These are phyloP conservation scores for Rhyacophila evoluta DNA, from an alignment of 2,888 invertebrate species.

Conservation along the genomic window DNA sequence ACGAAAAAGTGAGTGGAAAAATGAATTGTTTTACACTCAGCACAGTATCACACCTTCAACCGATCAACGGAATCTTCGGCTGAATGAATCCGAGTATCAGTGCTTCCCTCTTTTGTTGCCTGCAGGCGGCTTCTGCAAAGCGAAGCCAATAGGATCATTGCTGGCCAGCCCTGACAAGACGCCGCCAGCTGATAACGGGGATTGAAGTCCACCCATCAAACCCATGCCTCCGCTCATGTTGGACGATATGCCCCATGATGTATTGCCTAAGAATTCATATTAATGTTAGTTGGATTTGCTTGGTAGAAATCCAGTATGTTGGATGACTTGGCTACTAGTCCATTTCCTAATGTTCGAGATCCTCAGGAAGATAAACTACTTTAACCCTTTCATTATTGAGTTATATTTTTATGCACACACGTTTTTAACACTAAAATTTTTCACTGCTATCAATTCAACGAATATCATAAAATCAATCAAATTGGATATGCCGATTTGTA, in stretches of 20 bases:
- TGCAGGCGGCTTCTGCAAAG: slow-evolving; percentile 78
- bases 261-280: too few relatives aligned
- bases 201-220: background rate
- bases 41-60: background rate
- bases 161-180: slow-evolving; percentile 56
- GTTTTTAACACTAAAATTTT: too few relatives aligned
- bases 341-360: too few relatives aligned
- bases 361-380: too few relatives aligned
- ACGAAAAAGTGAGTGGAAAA: background rate
- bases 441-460: too few relatives aligned
- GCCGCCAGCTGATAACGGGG: slow-evolving; percentile 40
- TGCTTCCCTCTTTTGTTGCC: slow-evolving; percentile 78
- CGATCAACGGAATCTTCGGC: slow-evolving; percentile 33
- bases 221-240: slow-evolving; percentile 58
- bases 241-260: slow-evolving; percentile 45
- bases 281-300: too few relatives aligned
- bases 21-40: background rate
- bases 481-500: too few relatives aligned
- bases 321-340: too few relatives aligned
- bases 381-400: too few relatives aligned
- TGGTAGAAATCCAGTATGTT: too few relatives aligned
- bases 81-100: slow-evolving; percentile 61
- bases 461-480: too few relatives aligned
- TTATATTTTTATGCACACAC: too few relatives aligned
- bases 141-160: slow-evolving; percentile 66